Percentiles rank a stretch among this genome's conserved stretches.
phyloP scores from a whole-genome alignment of 2,888 invertebrate species.

The Pegoplata infirma region DNA sequence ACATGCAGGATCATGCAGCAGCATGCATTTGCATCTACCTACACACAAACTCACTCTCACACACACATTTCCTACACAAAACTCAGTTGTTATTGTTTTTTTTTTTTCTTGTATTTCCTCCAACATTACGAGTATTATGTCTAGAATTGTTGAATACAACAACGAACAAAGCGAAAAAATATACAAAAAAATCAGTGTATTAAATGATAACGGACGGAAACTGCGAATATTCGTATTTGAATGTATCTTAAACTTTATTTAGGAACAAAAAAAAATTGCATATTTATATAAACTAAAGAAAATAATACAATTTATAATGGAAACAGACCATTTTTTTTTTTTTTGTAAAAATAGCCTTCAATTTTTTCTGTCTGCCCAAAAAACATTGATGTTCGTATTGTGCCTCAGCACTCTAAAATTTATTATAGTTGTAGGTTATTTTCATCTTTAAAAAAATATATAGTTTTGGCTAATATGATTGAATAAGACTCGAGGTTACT shows the following conservation, averaged over 20 bases:
- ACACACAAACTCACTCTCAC: no score
- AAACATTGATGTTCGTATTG: slow-evolving; percentile 37
- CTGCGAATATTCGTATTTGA: slow-evolving; percentile 47
- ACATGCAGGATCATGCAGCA: no score
- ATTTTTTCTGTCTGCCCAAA: slow-evolving; percentile 43
- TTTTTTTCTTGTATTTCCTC: slow-evolving; percentile 11
- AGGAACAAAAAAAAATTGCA: neutral
- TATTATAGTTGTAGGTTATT: slow-evolving; percentile 32
- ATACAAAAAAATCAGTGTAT: slow-evolving; percentile 59
- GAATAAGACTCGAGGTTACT: slow-evolving; percentile 44
- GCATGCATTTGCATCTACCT: neutral
- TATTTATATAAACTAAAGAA: neutral
- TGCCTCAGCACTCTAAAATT: slow-evolving; percentile 34
- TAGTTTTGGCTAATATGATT: slow-evolving; percentile 37
- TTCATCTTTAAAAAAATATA: slow-evolving; percentile 28
- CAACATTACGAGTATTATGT: slow-evolving; percentile 13
- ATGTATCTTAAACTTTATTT: slow-evolving; percentile 26
- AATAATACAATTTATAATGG: slow-evolving; percentile 40
- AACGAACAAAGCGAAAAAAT: neutral
- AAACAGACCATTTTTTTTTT: slow-evolving; percentile 28
- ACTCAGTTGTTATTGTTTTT: neutral
- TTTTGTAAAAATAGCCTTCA: slow-evolving; percentile 37
- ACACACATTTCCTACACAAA: neutral
- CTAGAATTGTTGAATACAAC: slow-evolving; percentile 41
- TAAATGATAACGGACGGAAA: slow-evolving; percentile 71